Evolutionary conservation across 1,140 invertebrate species (phyloP).

Genomic region (Drosophila parvula): DNA sequence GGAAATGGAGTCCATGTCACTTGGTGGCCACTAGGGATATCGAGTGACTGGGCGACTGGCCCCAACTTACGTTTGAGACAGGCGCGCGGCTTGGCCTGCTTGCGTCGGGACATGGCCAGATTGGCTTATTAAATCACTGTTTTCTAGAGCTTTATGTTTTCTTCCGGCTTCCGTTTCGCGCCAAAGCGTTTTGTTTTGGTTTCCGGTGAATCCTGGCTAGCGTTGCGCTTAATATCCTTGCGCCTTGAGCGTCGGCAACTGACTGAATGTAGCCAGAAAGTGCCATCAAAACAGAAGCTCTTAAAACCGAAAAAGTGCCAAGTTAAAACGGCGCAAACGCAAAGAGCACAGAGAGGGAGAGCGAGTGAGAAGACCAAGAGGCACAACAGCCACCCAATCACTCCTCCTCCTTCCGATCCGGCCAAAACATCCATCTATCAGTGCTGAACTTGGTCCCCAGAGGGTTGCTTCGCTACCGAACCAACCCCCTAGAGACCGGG

Average conservation of each 20-base stretch:
- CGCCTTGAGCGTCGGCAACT: slow-evolving; percentile 77
- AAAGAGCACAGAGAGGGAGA: slow-evolving; percentile 8
- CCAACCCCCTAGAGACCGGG: slow-evolving; percentile 62
- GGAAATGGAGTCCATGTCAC: slow-evolving; percentile 47
- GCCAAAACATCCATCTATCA: slow-evolving; percentile 29
- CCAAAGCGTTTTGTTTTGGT: slow-evolving; percentile 58
- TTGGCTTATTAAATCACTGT: slow-evolving; percentile 28
- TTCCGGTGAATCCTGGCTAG: slow-evolving; percentile 21
- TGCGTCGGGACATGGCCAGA: slow-evolving; percentile 77
- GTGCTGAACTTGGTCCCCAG: slow-evolving; percentile 57
- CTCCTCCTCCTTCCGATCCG: slow-evolving; percentile 43
- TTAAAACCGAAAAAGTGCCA: slow-evolving; percentile 66
- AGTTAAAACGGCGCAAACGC: slow-evolving; percentile 34
- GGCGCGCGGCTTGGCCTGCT: slow-evolving; percentile 82
- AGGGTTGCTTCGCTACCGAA: slow-evolving; percentile 58
- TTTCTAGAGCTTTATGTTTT: slow-evolving; percentile 6
- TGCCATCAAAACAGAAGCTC: slow-evolving; percentile 68
- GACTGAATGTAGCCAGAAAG: slow-evolving; percentile 65
- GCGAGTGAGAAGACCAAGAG: slow-evolving; percentile 6
- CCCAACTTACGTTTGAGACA: slow-evolving; percentile 81
- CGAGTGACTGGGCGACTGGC: slow-evolving; percentile 18
- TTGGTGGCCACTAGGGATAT: slow-evolving; percentile 36
- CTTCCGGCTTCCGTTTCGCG: slow-evolving; percentile 50
- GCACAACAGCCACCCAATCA: slow-evolving; percentile 57
- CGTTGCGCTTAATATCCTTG: slow-evolving; percentile 68